phyloP scores from a whole-genome alignment of 2,797 vertebrate genomes.

The Anas capensis region DNA sequence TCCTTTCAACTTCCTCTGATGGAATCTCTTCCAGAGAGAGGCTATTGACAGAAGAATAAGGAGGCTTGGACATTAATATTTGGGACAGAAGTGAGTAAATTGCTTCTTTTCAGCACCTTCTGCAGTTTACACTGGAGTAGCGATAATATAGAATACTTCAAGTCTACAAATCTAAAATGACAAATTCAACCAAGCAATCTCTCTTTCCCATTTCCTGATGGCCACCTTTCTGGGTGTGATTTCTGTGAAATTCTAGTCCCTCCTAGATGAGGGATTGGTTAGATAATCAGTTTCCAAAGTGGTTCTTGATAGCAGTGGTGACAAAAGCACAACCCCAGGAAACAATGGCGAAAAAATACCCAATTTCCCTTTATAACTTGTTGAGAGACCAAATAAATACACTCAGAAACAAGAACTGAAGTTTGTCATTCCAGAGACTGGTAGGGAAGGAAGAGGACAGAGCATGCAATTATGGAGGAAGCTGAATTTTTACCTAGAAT shows the following conservation, averaged over 20 bases:
- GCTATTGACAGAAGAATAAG: not conserved
- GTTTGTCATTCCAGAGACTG: not conserved
- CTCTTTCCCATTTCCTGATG: not conserved
- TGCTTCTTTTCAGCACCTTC: not conserved
- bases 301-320: not conserved
- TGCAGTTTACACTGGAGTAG: not conserved
- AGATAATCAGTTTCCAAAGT: not conserved
- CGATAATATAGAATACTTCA: not conserved
- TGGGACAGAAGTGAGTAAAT: not conserved
- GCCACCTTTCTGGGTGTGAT: not conserved
- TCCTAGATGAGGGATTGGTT: not conserved
- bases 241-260: not conserved
- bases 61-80: not conserved
- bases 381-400: not conserved
- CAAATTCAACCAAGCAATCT: not conserved
- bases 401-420: not conserved
- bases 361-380: not conserved
- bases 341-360: not conserved
- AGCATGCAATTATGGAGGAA: not conserved
- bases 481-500: not conserved
- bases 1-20: conserved; percentile 14
- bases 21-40: not conserved
- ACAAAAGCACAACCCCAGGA: not conserved
- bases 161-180: not conserved
- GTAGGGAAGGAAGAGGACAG: not conserved